A percentile compares a stretch with the other conserved stretches of the same genome.
Evolutionary conservation across 2,888 invertebrate species (phyloP).

Genomic region (Dendrolimus houi): DNA sequence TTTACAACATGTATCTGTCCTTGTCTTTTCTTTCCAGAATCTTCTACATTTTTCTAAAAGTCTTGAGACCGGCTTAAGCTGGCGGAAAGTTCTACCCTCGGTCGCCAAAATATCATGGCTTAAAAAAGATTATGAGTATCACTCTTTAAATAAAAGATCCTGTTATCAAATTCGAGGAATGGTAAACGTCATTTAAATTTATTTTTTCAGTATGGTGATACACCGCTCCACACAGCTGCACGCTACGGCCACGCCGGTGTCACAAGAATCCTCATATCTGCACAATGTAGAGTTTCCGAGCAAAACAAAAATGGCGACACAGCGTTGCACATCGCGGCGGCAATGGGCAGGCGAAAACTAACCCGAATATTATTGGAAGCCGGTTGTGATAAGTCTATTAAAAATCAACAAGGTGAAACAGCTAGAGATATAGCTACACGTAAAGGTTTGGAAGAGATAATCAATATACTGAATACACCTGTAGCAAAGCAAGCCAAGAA

Average conservation of each 20-base stretch:
- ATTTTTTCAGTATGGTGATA: constrained; percentile 90
- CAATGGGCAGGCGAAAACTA: constrained; percentile 94
- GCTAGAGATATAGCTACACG: constrained; percentile 92
- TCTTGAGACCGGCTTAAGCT: too few relatives aligned
- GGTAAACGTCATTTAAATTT: not conserved
- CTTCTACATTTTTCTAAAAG: too few relatives aligned
- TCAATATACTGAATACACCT: constrained; percentile 82
- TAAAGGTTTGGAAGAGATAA: constrained; percentile 90
- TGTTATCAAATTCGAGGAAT: too few relatives aligned
- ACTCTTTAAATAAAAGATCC: too few relatives aligned
- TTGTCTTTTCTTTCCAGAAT: too few relatives aligned
- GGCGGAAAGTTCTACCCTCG: too few relatives aligned
- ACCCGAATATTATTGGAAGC: constrained; percentile 93
- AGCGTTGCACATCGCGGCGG: constrained; percentile 94
- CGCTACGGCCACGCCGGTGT: constrained; percentile 98
- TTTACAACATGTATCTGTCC: too few relatives aligned
- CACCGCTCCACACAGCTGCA: constrained; percentile 94
- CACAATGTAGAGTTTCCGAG: constrained; percentile 88
- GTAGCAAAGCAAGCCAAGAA: constrained; percentile 61
- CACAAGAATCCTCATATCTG: constrained; percentile 94
- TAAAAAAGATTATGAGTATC: too few relatives aligned
- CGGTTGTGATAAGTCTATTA: constrained; percentile 79
- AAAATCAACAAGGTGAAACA: constrained; percentile 93
- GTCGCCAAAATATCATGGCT: too few relatives aligned
- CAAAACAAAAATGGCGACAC: constrained; percentile 98